phyloP scores from a whole-genome alignment of 2,113 vertebrate genomes.

The Rousettus leschenaultii region DNA sequence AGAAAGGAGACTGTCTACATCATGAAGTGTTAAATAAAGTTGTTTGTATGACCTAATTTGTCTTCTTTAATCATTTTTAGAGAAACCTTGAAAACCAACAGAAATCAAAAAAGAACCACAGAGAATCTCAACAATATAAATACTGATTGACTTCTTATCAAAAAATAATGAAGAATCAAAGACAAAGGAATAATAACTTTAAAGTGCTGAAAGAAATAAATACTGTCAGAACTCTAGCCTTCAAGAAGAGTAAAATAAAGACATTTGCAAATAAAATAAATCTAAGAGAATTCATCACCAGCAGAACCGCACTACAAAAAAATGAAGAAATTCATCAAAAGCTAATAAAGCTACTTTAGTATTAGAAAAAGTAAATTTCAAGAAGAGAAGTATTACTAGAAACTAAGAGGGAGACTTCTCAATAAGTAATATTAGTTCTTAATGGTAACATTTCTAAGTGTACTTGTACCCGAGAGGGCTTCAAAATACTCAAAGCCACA shows the following conservation, averaged over 20 bases:
- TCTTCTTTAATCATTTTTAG: neutral
- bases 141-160: neutral
- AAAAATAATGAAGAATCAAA: neutral
- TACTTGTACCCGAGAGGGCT: neutral
- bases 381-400: neutral
- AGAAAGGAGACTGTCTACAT: neutral
- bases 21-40: neutral
- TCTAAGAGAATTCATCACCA: neutral
- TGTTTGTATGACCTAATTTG: neutral
- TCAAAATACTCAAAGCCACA: neutral
- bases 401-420: neutral
- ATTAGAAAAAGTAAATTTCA: neutral
- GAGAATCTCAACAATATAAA: neutral
- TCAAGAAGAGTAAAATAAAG: neutral
- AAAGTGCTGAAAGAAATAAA: neutral
- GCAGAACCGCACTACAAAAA: neutral
- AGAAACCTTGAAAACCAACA: neutral
- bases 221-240: neutral
- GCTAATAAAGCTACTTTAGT: neutral
- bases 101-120: neutral
- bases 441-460: neutral
- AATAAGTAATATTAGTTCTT: neutral
- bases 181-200: neutral
- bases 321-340: neutral
- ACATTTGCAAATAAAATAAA: neutral